These are phyloP conservation scores for Lasiommata megera DNA, from an alignment of 2,888 invertebrate genomes.

Conservation along the genomic window DNA sequence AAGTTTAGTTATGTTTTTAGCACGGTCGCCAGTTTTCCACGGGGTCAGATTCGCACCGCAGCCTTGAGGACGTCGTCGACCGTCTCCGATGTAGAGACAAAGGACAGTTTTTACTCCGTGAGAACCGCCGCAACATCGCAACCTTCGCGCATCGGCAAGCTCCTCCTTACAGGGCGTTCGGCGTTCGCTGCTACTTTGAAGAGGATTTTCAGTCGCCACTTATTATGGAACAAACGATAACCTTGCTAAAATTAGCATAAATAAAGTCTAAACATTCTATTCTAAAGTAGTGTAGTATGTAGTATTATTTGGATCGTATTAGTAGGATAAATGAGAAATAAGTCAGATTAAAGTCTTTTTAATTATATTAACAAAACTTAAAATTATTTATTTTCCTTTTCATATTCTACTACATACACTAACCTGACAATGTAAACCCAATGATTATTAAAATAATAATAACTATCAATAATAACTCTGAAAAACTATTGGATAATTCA, in stretches of 20 bases:
- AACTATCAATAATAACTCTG: too few relatives aligned
- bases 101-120: slow-evolving; percentile 57
- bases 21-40: slow-evolving; percentile 32
- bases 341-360: too few relatives aligned
- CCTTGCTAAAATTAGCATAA: neutral
- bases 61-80: slow-evolving; percentile 39
- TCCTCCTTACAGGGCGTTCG: slow-evolving; percentile 37
- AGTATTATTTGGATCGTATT: too few relatives aligned
- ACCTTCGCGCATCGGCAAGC: slow-evolving; percentile 46
- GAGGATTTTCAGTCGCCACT: neutral
- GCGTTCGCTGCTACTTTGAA: neutral
- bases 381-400: too few relatives aligned
- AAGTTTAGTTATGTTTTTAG: slow-evolving; percentile 7
- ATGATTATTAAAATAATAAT: too few relatives aligned
- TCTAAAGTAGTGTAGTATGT: too few relatives aligned
- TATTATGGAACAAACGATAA: neutral
- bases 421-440: too few relatives aligned
- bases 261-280: too few relatives aligned
- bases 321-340: too few relatives aligned
- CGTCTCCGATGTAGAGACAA: slow-evolving; percentile 43
- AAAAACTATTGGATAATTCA: too few relatives aligned
- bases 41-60: slow-evolving; percentile 36
- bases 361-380: too few relatives aligned
- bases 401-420: too few relatives aligned
- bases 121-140: slow-evolving; percentile 49